Base-by-base conservation (phyloP, 2,888 invertebrate genomes). In the Cheilosia grossa region DNA sequence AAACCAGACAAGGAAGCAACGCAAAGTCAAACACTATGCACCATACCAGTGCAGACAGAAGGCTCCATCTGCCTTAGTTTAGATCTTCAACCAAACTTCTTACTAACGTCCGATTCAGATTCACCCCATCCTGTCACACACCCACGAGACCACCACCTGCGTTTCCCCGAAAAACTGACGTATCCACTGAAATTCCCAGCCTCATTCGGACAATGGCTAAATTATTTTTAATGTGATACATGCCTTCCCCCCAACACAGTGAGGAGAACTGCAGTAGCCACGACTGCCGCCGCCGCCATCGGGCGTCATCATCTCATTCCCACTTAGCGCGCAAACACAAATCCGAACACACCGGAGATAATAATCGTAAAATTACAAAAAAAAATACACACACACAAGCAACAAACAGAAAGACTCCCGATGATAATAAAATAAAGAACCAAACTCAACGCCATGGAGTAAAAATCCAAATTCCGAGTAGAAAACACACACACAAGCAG, bases 311-410 rank as follows among this genome's bases (percentile, higher is more conserved):
- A 79, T 79, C 72, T 70, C 79, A 70, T 79, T 79, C 58, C 79
- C 79, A 79, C 72, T 79, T 79, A 72, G 79, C 79, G 79, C 79
- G 58, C 59, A 24, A 78, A 63, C 70, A 70, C 78, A 70, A 79
- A 79, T 79, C 72, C 79, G 42, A 72, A 72, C 54, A 72, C 79
- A 79, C 79, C 79, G 79, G 79, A 79, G 79, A 79, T 79, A 79
- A 79, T 79, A 79, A 79, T 79, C 79, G 79, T 79, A 72, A 79
- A 79, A 72, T 42, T 56, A 64, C 56, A 56, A 70, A 69, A 69
- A 59, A 69, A 61, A 53, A 42, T 33, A 15, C 54, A 56, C 54
- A 64, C 10, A n/a, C 30, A 21, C 30, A 44, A 30, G 9, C 44
- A 61, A 67, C 42, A 30, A 58, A 51, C 21, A 51, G 17, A 64